Base-by-base conservation (phyloP, 2,888 invertebrate genomes). In the Gnatocerus cornutus region DNA sequence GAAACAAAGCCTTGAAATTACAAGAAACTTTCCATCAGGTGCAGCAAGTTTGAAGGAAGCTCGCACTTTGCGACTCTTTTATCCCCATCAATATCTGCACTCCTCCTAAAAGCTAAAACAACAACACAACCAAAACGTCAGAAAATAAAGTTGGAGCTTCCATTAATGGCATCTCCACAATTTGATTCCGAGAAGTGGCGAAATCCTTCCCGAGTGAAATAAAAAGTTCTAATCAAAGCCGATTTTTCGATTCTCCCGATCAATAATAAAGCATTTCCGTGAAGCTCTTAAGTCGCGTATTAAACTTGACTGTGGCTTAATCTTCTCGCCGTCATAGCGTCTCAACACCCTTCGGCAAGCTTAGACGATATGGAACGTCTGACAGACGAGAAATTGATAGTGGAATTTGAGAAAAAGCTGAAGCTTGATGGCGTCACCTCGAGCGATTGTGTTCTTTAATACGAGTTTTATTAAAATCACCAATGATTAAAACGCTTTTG, bases 241-340 rank as follows among this genome's bases (percentile, higher is more conserved):
- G 37, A 58, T 58, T 55, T 41, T n/a, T 16, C 37, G 39, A 10
- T 13, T 41, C 41, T 13, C 10, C 1, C 33, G 58, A 67, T 67
- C 68, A 46, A 68, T 62, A 53, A 63, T 65, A 33, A 48, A 52
- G 16, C 67, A 52, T 52, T 58, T 62, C 30, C 33, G 62, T 41
- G 48, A 43, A 73, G 71, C 73, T 69, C 55, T 71, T 73, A 73
- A 73, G 73, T 67, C 56, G 46, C 73, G 71, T 64, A 73, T 71
- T 73, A 73, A 63, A 71, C 69, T 65, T 55, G 66, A 71, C 71
- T 69, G 53, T 50, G 71, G 68, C 71, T 73, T 73, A 73, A 73
- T 73, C 71, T 71, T 56, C 41, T 50, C 68, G 68, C 69, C 71
- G 73, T 73, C 73, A 73, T 63, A 66, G 69, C 62, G 62, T 70